Evolutionary conservation across 2,113 vertebrate species (phyloP), one percentile per base, ranked within the genome.

Genomic region (Pica pica): DNA sequence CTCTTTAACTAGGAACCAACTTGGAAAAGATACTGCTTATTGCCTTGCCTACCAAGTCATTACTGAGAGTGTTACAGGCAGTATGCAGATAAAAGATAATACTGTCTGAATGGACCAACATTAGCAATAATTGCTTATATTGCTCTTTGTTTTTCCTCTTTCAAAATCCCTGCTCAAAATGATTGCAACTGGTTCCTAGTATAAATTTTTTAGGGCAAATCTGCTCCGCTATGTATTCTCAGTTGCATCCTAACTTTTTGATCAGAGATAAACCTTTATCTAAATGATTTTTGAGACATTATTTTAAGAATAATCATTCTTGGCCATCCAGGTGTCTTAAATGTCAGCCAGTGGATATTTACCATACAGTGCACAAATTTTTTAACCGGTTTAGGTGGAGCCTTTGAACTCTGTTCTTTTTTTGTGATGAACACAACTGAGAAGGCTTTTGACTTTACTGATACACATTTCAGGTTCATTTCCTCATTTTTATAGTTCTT

Each of bases 1-100:
- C 50, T 64, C 68, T 84, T 76, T 83, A 92, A 61, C 33, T 37
- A 67, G 92, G 81, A 83, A 90, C 20, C 17, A 42, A 28, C 67
- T 20, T 69, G 33, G 68, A 87, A 81, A 92, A 69, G 53, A 59
- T 76, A 44, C 47, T 86, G 16, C 71, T 93, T 83, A 59, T 92
- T 96, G 83, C 92, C 77, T 96, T 94, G 90, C 85, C 77, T 87
- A 64, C 82, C 30, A 35, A 81, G 57, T 70, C 49, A 19, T 90
- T 93, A 53, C 64, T 42, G 35, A 42, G 59, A 44, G 31, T 2
- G 4, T 87, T 87, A 78, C 41, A 81, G 49, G 52, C 52, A 84
- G 52, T 57, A 64, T 79, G 18, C 55, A 77, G 49, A 79, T 56
- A 69, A 86, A 94, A 93, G 74, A 31, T 85, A 92, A 55, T 75